Evolutionary conservation across 2,888 invertebrate species (phyloP), one percentile per base, ranked within the genome.

Genomic region (Cataglyphis albicans): DNA sequence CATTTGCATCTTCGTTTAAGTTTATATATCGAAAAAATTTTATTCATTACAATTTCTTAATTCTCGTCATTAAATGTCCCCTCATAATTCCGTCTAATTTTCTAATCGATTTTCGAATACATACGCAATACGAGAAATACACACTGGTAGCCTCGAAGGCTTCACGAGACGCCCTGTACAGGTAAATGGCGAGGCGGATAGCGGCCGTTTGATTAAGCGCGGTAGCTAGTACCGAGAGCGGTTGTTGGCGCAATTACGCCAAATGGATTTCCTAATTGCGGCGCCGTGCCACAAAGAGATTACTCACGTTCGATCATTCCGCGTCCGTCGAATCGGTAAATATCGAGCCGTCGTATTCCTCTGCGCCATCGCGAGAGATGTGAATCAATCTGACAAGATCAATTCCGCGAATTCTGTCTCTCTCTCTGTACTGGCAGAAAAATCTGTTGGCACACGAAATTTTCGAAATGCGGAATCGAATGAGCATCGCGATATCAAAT

Each of bases 221-320:
- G 88, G 93, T 91, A 92, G 93, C 87, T 88, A 86, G 88, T 59
- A 81, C 86, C 59, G 82, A 82, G 82, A 81, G 82, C 88, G 89
- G 88, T 89, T 89, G 90, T 93, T 93, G 92, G 92, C 92, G 93
- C 94, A 94, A 94, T 94, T 94, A 94, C 93, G 90, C 92, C 93
- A 92, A 94, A 94, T 94, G 94, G 94, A 94, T 93, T 94, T 94
- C 93, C 93, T 94, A 94, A 94, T 94, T 94, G 93, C 93, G 87
- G 88, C 86, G 83, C 89, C 83, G 90, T 85, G 84, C 89, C 91
- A 87, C 90, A 68, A 87, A 90, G 91, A 93, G 91, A 94, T 93
- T 93, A 92, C 92, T 91, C 93, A 91, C 90, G 93, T 91, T 92
- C 93, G 91, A 92, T 90, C 91, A 89, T 90, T 90, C 87, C 73